These are phyloP conservation scores for Stenichneumon culpator DNA, from an alignment of 2,888 invertebrate genomes.

Conservation along the genomic window DNA sequence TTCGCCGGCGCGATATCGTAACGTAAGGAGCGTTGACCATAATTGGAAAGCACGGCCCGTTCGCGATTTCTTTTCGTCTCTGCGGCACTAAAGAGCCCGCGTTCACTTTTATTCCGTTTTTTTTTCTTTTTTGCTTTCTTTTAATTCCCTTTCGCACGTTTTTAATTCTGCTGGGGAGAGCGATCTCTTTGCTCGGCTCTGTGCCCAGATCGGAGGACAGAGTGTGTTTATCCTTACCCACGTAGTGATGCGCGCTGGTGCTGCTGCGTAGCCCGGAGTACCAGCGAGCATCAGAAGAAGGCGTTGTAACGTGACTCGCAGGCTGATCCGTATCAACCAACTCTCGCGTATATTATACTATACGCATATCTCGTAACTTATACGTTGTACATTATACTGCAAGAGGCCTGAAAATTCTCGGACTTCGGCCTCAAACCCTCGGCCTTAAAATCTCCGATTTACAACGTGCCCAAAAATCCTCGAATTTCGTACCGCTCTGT, in stretches of 20 bases:
- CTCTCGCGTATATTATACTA: conserved; percentile 42
- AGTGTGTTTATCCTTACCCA: conserved; percentile 33
- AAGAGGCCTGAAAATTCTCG: conserved; percentile 32
- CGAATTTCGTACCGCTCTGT: not conserved
- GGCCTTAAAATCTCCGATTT: conserved; percentile 1
- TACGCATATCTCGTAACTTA: conserved; percentile 57
- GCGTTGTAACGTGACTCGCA: conserved; percentile 70
- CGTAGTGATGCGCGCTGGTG: conserved; percentile 47
- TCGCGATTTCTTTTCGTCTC: conserved; percentile 53
- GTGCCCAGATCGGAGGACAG: conserved; percentile 8
- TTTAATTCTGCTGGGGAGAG: conserved; percentile 28
- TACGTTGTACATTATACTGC: conserved; percentile 47
- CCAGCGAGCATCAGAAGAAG: conserved; percentile 50
- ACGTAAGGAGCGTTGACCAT: conserved; percentile 55
- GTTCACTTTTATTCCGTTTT: not conserved
- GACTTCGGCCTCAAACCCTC: not conserved
- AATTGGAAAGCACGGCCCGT: conserved; percentile 58
- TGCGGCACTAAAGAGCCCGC: not conserved
- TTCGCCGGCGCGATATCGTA: conserved; percentile 23
- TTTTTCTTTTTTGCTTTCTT: conserved; percentile 27
- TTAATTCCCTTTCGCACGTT: conserved; percentile 37
- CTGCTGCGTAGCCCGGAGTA: conserved; percentile 57
- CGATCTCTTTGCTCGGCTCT: conserved; percentile 7
- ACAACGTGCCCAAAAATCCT: not conserved
- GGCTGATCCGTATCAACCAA: conserved; percentile 68